These are phyloP conservation scores for Triops longicaudatus DNA, from an alignment of 1,140 invertebrate species.

Conservation along the genomic window DNA sequence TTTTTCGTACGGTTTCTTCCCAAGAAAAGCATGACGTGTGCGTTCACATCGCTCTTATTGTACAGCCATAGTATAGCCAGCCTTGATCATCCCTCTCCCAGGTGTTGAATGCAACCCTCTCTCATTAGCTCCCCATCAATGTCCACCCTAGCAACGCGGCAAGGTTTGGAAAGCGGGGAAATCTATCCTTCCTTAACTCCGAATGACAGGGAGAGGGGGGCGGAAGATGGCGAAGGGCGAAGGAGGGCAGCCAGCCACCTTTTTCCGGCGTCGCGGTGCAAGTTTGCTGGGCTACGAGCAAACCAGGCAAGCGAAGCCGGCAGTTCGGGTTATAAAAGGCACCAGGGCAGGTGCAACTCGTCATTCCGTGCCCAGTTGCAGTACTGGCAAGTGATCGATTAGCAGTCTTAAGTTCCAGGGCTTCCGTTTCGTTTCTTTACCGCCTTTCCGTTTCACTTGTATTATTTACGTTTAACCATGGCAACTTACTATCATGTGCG, in stretches of 20 bases:
- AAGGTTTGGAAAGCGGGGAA: background rate
- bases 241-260: background rate
- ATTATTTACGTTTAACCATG: background rate
- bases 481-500: conserved; percentile 24
- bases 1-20: background rate
- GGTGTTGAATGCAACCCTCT: background rate
- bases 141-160: too few species aligned
- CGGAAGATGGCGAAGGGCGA: background rate
- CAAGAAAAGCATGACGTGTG: background rate
- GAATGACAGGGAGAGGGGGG: background rate
- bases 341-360: background rate
- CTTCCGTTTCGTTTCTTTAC: background rate
- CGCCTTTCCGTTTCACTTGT: background rate
- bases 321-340: background rate
- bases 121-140: background rate
- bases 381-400: background rate
- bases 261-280: background rate
- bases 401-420: background rate
- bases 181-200: background rate
- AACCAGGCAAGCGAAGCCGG: background rate
- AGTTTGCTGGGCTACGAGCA: background rate
- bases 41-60: background rate
- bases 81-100: background rate
- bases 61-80: background rate
- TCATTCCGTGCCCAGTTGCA: background rate